Percentiles rank a stretch among this genome's conserved stretches.
phyloP scores from a whole-genome alignment of 2,113 vertebrate species.

The Isurus oxyrinchus region DNA sequence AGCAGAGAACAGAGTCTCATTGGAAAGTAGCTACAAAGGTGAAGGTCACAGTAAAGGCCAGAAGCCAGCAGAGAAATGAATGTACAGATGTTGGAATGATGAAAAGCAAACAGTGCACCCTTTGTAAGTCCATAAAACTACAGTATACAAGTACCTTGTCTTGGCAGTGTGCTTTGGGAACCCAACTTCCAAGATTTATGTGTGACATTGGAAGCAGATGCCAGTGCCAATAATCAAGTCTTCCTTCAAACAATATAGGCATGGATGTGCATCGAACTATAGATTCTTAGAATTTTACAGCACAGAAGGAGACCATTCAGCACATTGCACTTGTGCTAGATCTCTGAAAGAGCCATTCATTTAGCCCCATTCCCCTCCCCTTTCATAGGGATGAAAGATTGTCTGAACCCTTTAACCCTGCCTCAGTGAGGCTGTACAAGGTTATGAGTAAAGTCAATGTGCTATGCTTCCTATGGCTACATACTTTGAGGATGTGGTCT shows the following conservation, averaged over 20 bases:
- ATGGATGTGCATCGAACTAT: background rate
- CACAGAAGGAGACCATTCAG: background rate
- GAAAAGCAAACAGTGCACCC: background rate
- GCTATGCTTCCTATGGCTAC: background rate
- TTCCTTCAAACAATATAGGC: background rate
- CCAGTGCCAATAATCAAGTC: slow-evolving; percentile 17
- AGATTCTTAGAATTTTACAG: background rate
- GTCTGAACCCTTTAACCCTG: background rate
- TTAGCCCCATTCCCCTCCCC: background rate
- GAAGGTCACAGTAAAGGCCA: background rate
- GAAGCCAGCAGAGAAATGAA: slow-evolving; percentile 26
- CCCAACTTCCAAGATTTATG: slow-evolving; percentile 22
- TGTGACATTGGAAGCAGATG: background rate
- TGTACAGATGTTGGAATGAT: background rate
- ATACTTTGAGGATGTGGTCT: background rate
- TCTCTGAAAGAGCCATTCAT: slow-evolving; percentile 31
- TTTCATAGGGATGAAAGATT: background rate
- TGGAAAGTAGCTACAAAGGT: background rate
- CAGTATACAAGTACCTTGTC: slow-evolving; percentile 26
- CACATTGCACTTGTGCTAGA: background rate
- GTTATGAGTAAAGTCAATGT: background rate
- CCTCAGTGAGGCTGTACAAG: background rate
- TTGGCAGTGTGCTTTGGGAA: background rate
- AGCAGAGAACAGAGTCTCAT: background rate
- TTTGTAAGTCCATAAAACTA: slow-evolving; percentile 12